These are phyloP conservation scores for Pyxicephalus adspersus DNA, from an alignment of 2,113 vertebrate genomes.

Conservation along the genomic window DNA sequence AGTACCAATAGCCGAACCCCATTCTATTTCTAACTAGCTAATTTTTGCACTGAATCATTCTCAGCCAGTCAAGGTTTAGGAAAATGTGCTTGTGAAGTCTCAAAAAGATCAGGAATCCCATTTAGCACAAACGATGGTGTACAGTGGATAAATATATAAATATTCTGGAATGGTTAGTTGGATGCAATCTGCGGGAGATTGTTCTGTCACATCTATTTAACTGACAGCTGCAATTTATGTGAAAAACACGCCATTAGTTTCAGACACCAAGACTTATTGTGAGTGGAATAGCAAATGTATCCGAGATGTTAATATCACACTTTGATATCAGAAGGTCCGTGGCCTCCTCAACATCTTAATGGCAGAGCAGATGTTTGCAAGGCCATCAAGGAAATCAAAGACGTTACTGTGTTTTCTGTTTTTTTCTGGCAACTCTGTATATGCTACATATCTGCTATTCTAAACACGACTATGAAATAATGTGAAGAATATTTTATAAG, in stretches of 20 bases:
- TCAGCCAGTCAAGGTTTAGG: background rate
- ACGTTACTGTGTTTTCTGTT: no score
- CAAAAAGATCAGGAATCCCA: constrained; percentile 5
- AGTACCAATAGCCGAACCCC: no score
- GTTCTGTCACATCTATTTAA: constrained; percentile 22
- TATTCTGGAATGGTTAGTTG: background rate
- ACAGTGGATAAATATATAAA: background rate
- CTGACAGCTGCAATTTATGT: constrained; percentile 22
- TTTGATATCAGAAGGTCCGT: background rate
- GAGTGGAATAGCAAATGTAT: background rate
- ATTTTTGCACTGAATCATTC: background rate
- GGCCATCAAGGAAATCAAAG: background rate
- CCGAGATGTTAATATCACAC: background rate
- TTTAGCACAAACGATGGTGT: constrained; percentile 17
- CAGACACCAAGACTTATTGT: background rate
- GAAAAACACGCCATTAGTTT: constrained; percentile 3
- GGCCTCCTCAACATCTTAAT: background rate
- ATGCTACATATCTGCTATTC: no score
- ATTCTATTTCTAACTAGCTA: no score
- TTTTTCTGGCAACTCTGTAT: no score
- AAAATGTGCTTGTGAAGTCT: background rate
- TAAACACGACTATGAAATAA: no score
- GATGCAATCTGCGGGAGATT: constrained; percentile 3
- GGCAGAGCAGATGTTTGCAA: background rate
- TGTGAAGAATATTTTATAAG: no score